phyloP scores from a whole-genome alignment of 2,113 vertebrate genomes.

The Gymnocephalus cernua region DNA sequence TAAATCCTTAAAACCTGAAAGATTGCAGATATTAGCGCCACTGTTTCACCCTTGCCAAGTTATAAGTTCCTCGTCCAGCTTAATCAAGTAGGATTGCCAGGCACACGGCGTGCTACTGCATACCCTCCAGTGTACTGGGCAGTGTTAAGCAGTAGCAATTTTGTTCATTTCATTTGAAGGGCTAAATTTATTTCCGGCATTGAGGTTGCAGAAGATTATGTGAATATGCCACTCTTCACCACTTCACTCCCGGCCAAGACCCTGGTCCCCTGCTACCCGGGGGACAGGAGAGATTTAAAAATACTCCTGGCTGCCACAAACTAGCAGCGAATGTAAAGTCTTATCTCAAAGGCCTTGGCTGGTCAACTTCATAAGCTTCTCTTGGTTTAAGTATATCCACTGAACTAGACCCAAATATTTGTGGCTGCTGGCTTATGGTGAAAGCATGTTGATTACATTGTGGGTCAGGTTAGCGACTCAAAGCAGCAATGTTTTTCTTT shows the following conservation, averaged over 20 bases:
- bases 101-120: slow-evolving; percentile 23
- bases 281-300: slow-evolving; percentile 63
- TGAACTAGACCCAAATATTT: slow-evolving; percentile 60
- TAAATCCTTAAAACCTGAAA: slow-evolving; percentile 61
- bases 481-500: neutral
- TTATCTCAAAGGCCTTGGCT: slow-evolving; percentile 76
- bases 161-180: slow-evolving; percentile 71
- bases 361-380: slow-evolving; percentile 71
- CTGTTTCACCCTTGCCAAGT: slow-evolving; percentile 46
- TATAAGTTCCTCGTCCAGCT: slow-evolving; percentile 43
- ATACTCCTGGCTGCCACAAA: slow-evolving; percentile 57
- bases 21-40: slow-evolving; percentile 47
- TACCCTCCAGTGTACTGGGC: slow-evolving; percentile 53
- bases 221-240: slow-evolving; percentile 34
- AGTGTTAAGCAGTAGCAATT: slow-evolving; percentile 57
- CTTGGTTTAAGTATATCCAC: slow-evolving; percentile 63
- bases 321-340: slow-evolving; percentile 50
- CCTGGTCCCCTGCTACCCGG: slow-evolving; percentile 42
- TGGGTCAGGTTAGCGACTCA: slow-evolving; percentile 37
- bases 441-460: slow-evolving; percentile 55
- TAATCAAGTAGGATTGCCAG: slow-evolving; percentile 52
- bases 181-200: slow-evolving; percentile 68
- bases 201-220: slow-evolving; percentile 73
- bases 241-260: slow-evolving; percentile 49
- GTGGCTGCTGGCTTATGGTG: slow-evolving; percentile 35